These are phyloP conservation scores for Apodemus sylvaticus DNA, from an alignment of 2,113 vertebrate genomes.

Conservation along the genomic window DNA sequence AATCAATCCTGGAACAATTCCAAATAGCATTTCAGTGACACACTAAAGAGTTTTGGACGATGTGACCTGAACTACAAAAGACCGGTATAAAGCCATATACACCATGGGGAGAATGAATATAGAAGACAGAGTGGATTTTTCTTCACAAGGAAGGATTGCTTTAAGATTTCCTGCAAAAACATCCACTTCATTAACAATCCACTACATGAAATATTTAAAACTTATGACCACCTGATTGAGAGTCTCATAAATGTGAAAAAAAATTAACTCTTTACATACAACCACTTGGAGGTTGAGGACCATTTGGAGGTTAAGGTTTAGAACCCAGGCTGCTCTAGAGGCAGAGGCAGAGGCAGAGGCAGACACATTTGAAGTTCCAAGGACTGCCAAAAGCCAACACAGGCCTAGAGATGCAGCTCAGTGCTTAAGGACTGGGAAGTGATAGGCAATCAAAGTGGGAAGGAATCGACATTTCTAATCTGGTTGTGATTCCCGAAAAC, in stretches of 20 bases:
- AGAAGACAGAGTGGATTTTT: slow-evolving; percentile 39
- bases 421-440: no score
- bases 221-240: neutral
- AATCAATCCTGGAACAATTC: slow-evolving; percentile 55
- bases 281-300: no score
- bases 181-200: slow-evolving; percentile 24
- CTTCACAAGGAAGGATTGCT: slow-evolving; percentile 14
- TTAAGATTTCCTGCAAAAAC: slow-evolving; percentile 66
- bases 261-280: neutral
- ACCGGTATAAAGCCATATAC: neutral
- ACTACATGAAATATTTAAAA: slow-evolving; percentile 40
- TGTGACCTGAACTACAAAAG: slow-evolving; percentile 41
- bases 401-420: neutral
- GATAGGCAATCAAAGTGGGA: neutral
- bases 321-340: neutral
- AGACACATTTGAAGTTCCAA: neutral
- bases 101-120: slow-evolving; percentile 31
- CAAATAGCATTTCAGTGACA: slow-evolving; percentile 54
- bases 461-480: neutral
- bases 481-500: neutral
- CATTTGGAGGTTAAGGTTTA: neutral
- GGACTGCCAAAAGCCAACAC: neutral
- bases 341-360: no score
- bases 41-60: slow-evolving; percentile 44
- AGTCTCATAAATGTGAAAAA: neutral